Conservation (phyloP, 2,888 invertebrate species). For the Ophion costatus region DNA sequence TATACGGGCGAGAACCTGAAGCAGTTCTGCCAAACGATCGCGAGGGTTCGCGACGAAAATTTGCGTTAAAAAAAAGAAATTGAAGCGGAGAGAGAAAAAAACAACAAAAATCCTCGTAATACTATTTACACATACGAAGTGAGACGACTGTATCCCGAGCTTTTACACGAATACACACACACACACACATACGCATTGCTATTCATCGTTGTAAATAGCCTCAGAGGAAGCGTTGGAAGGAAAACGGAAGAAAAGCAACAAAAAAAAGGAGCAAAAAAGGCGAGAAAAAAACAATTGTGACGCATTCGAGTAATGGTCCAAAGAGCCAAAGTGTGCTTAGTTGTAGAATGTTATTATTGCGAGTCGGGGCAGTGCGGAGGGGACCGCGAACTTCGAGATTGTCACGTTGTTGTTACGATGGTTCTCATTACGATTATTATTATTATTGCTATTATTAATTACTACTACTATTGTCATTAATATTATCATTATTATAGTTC, state of each 20-base stretch:
- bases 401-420: constrained; percentile 75
- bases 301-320: constrained; percentile 25
- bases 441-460: constrained; percentile 59
- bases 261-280: constrained; percentile 24
- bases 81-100: background rate
- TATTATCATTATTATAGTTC: constrained; percentile 63
- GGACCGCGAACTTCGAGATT: constrained; percentile 42
- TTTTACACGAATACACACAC: constrained; percentile 40
- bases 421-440: constrained; percentile 73
- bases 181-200: constrained; percentile 55
- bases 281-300: constrained; percentile 23
- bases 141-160: constrained; percentile 36
- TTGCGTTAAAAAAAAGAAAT: constrained; percentile 8
- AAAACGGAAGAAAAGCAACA: constrained; percentile 25
- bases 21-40: constrained; percentile 14
- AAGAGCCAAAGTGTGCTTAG: constrained; percentile 62
- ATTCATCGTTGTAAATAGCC: constrained; percentile 78
- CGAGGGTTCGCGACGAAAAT: background rate
- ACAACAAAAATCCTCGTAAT: background rate
- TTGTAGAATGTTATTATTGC: constrained; percentile 51
- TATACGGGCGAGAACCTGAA: background rate
- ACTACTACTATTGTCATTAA: constrained; percentile 37
- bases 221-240: constrained; percentile 66
- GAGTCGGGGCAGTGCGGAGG: background rate
- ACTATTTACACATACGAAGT: background rate